Evolutionary conservation across 2,888 invertebrate species (phyloP).

Genomic region (Cabera pusaria): DNA sequence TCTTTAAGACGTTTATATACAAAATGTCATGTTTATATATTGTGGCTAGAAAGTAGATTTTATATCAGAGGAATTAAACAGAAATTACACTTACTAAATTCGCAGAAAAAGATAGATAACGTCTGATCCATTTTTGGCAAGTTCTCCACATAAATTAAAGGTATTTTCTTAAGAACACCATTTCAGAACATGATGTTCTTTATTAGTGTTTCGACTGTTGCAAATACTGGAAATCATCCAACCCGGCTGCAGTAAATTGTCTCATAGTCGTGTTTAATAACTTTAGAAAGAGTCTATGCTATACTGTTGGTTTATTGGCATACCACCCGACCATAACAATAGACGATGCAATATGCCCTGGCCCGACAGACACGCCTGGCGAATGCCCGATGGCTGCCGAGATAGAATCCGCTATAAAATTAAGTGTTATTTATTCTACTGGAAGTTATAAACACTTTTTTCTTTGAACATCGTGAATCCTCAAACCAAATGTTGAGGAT

Average conservation of each 20-base stretch:
- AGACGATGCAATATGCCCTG: conserved; percentile 16
- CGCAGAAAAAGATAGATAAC: too few species aligned
- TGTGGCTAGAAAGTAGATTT: too few species aligned
- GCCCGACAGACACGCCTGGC: conserved; percentile 10
- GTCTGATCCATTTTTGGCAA: too few species aligned
- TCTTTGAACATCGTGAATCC: conserved; percentile 8
- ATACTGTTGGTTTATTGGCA: conserved; percentile 13
- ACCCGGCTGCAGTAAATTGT: not conserved
- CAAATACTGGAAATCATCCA: not conserved
- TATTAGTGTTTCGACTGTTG: too few species aligned
- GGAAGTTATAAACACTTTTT: conserved; percentile 19
- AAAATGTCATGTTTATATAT: too few species aligned
- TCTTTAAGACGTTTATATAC: too few species aligned
- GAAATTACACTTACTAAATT: too few species aligned
- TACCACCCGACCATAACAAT: conserved; percentile 17
- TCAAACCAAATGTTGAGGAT: conserved; percentile 15
- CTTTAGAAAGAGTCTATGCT: not conserved
- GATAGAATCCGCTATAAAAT: conserved; percentile 18
- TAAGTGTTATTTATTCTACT: conserved; percentile 23
- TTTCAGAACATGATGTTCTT: too few species aligned
- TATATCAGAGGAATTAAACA: too few species aligned
- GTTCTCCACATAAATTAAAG: too few species aligned
- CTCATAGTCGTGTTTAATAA: not conserved
- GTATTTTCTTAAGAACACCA: too few species aligned
- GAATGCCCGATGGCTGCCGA: conserved; percentile 17